Conservation (phyloP, 2,888 invertebrate genomes). For the Andricus quercusramuli region DNA sequence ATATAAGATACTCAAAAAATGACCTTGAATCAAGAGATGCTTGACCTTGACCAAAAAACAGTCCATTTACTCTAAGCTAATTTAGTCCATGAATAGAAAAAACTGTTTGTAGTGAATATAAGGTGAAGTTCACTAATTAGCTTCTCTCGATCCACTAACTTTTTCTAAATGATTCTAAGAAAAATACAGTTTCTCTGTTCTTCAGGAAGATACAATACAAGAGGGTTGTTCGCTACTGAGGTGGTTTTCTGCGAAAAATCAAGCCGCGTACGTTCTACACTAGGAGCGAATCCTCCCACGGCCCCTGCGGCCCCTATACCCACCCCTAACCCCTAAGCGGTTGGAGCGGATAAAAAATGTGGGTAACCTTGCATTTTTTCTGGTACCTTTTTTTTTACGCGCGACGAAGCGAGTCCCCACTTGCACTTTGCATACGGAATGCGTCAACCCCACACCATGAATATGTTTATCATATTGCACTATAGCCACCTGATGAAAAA, state of each 20-base stretch:
- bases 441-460: conserved; percentile 60
- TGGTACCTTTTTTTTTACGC: conserved; percentile 60
- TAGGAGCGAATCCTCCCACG: conserved; percentile 39
- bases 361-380: conserved; percentile 75
- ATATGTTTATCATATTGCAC: conserved; percentile 67
- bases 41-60: too few relatives aligned
- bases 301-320: background rate
- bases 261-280: conserved; percentile 49
- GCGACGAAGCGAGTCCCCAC: conserved; percentile 42
- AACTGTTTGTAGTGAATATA: too few relatives aligned
- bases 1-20: too few relatives aligned
- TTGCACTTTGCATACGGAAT: conserved; percentile 70
- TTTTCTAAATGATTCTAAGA: background rate
- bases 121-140: too few relatives aligned
- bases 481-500: conserved; percentile 61
- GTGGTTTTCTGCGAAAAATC: background rate
- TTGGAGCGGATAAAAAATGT: conserved; percentile 63
- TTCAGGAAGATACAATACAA: background rate
- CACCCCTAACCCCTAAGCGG: conserved; percentile 12
- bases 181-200: background rate
- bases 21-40: too few relatives aligned
- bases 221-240: background rate
- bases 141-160: background rate
- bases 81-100: too few relatives aligned
- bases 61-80: too few relatives aligned